Evolutionary conservation across 37 sponge, comb jelly and placozoan species (phyloP), one percentile per base, ranked within the genome.

Genomic region (Halisarca cf. caerulea): DNA sequence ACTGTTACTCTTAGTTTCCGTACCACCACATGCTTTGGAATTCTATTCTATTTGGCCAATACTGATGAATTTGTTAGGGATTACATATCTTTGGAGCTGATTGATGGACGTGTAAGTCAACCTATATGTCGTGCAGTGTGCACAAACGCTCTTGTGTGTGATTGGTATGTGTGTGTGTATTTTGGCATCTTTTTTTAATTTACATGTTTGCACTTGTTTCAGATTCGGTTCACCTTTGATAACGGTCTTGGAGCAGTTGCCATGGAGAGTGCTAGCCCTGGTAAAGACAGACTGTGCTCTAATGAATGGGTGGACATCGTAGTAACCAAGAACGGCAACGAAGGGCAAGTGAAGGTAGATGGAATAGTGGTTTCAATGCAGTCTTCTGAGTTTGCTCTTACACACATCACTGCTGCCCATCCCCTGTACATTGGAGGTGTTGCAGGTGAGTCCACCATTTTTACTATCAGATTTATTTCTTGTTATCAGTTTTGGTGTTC

Each of bases 351-450:
- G 27, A 38, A 32, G 0, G 69, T 91, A 34, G 81, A 91, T 72
- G 79, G 82, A 30, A 39, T 18, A 36, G 30, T 17, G 2, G 30
- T 59, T 18, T 71, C 30, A 17, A 53, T 20, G 21, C 2, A n/a
- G 0, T 32, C 66, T n/a, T 74, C 80, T 28, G 73, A 24, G 9
- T 80, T 59, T 51, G 27, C 35, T 23, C 82, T 85, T 27, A 6
- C 80, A 9, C 58, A 84, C 33, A 68, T 84, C 15, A 38, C 87
- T 43, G 66, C 82, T 24, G 72, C 47, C 20, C 60, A 80, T 33
- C 85, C 92, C n/a, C 58, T 91, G 3, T 91, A 82, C 51, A 51
- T 88, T 45, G 92, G 92, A 42, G 92, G 92, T 84, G 82, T 91
- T n/a, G 81, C 88, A 6, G 61, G 92, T 91, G 47, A 73, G 91